Base-by-base conservation (phyloP, 2,888 invertebrate species). In the Lamproptera curius region DNA sequence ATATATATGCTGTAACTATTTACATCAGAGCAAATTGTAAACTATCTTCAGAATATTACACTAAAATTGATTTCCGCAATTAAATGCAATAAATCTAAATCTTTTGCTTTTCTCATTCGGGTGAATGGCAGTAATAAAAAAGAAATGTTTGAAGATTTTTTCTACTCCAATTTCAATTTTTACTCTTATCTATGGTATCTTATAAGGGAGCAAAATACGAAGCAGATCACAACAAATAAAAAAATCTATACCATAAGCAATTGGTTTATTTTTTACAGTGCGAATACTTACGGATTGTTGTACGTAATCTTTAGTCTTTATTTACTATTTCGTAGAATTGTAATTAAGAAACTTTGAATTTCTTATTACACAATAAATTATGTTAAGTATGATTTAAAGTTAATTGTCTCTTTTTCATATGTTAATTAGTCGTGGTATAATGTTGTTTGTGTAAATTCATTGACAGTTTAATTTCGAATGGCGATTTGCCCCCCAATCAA, bases 301-400 rank as follows among this genome's bases (percentile, higher is more conserved):
- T 77, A 84, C 83, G 83, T 85, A 85, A 81, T 82, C 76, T 76
- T 73, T 78, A 76, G 73, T 77, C 73, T 79, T 76, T 83, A 80
- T 82, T 86, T 80, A 78, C 77, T 69, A 80, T 67, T 76, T 51
- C 53, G 46, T 45, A 53, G 51, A 56, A 67, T 73, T 67, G 67
- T 70, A 67, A 65, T 71, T 62, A 52, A 56, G 51, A 62, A 60
- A 63, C 57, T 68, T 62, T 58, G 50, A 57, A 54, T 44, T 59
- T 61, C 53, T 53, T 59, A 54, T 59, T 55, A 37, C 59, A 63
- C 46, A 63, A 56, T 59, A 59, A 71, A 77, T 65, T 70, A 82
- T 81, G 78, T 77, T 70, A 79, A 71, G 56, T 56, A 52, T 62
- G 31, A 54, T 58, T 51, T 56, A 52, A 55, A 74, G 80, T 79